These are phyloP conservation scores for Germaria angustata DNA, from an alignment of 2,888 invertebrate species.

Conservation along the genomic window DNA sequence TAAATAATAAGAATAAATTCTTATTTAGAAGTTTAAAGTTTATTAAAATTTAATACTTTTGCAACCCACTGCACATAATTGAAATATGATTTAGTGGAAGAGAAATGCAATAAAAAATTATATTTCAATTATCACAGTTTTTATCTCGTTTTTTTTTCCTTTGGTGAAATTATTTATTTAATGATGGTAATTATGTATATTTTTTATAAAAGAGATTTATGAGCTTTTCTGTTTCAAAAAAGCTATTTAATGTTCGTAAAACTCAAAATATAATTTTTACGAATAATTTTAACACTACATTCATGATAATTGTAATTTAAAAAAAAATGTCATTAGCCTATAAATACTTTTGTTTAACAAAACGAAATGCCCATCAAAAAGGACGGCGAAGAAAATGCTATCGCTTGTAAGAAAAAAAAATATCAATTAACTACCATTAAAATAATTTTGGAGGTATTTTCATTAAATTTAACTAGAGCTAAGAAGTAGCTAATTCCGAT, in stretches of 20 bases:
- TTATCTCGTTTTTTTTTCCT: not conserved
- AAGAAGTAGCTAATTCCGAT: no score
- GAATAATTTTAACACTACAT: not conserved
- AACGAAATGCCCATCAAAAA: not conserved
- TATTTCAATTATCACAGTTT: slow-evolving; percentile 39
- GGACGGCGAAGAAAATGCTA: not conserved
- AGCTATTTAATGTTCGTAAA: not conserved
- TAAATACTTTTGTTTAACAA: not conserved
- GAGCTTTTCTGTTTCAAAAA: not conserved
- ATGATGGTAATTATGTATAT: slow-evolving; percentile 1
- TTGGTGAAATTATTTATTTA: slow-evolving; percentile 18
- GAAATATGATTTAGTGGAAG: not conserved
- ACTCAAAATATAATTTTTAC: not conserved
- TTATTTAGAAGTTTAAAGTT: no score
- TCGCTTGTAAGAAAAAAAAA: not conserved
- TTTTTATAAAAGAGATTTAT: slow-evolving; percentile 17
- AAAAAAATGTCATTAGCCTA: not conserved
- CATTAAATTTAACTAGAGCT: no score
- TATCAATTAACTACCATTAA: not conserved
- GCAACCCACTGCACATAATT: not conserved
- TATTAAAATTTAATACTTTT: not conserved
- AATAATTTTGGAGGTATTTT: not conserved
- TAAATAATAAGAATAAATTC: no score
- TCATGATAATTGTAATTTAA: not conserved
- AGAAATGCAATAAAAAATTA: slow-evolving; percentile 25